A percentile compares a stretch with the other conserved stretches of the same genome.
Conservation (phyloP, 1,140 invertebrate species). For the Manduca sexta region DNA sequence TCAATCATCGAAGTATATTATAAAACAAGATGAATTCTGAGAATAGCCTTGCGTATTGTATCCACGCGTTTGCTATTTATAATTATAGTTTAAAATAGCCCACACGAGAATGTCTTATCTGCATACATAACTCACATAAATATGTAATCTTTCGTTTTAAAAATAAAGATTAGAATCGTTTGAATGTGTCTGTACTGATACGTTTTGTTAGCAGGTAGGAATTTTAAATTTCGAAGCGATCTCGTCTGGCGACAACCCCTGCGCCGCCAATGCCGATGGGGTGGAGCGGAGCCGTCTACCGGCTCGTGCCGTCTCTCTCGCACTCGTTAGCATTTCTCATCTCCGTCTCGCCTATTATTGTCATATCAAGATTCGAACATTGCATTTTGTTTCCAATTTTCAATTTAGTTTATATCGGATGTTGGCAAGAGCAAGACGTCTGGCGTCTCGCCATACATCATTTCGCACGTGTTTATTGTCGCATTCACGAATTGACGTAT, state of each 20-base stretch:
- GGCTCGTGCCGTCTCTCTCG: conserved; percentile 33
- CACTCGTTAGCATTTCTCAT: conserved; percentile 28
- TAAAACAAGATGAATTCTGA: conserved; percentile 56
- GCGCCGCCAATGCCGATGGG: conserved; percentile 45
- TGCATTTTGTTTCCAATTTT: conserved; percentile 72
- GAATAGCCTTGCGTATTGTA: conserved; percentile 63
- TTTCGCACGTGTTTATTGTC: conserved; percentile 44
- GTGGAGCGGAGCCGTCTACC: conserved; percentile 55
- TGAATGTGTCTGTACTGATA: conserved; percentile 25
- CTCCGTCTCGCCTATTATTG: conserved; percentile 66
- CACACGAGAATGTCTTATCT: conserved; percentile 34
- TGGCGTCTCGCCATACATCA: conserved; percentile 43
- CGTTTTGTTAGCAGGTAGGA: conserved; percentile 51
- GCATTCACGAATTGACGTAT: conserved; percentile 26
- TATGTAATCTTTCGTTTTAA: conserved; percentile 14
- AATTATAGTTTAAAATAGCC: conserved; percentile 54
- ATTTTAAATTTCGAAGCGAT: conserved; percentile 58
- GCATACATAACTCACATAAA: conserved; percentile 13
- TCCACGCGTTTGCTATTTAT: conserved; percentile 65
- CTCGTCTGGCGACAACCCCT: conserved; percentile 65
- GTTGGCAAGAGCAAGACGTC: conserved; percentile 62
- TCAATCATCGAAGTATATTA: conserved; percentile 45
- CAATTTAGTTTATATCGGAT: conserved; percentile 70
- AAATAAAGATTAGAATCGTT: conserved; percentile 45
- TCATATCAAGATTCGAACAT: conserved; percentile 69